phyloP scores from a whole-genome alignment of 2,888 invertebrate species.

The Eristalinus aeneus region DNA sequence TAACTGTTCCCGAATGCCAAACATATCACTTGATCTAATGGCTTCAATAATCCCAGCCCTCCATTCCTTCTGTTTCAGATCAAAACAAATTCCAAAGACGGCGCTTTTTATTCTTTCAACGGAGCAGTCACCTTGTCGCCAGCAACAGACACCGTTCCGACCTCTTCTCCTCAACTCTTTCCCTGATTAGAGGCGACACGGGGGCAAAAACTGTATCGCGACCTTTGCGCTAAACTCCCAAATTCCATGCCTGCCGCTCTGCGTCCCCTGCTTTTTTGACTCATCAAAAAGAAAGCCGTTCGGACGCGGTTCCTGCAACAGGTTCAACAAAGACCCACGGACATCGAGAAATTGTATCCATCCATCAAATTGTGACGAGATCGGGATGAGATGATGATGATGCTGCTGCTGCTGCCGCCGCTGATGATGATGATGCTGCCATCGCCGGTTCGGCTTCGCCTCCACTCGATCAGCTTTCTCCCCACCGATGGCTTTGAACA shows the following conservation, averaged over 20 bases:
- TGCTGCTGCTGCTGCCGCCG: constrained; percentile 59
- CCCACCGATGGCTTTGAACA: constrained; percentile 22
- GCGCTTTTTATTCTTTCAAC: background rate
- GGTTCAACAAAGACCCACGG: constrained; percentile 32
- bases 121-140: background rate
- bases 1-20: constrained; percentile 53
- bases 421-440: constrained; percentile 61
- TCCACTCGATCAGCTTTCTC: background rate
- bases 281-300: constrained; percentile 40
- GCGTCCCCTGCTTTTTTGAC: background rate
- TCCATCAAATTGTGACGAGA: constrained; percentile 71
- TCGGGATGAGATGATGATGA: constrained; percentile 58
- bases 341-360: constrained; percentile 48
- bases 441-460: background rate
- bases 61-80: background rate
- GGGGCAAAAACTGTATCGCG: constrained; percentile 58
- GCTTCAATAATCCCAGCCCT: background rate
- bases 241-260: constrained; percentile 22
- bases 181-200: constrained; percentile 42
- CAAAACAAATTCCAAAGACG: background rate
- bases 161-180: background rate
- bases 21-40: constrained; percentile 34
- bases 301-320: constrained; percentile 12
- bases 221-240: constrained; percentile 46
- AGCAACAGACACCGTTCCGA: background rate